Percentiles rank a stretch among this genome's conserved stretches.
Evolutionary conservation across 2,888 invertebrate genomes (phyloP).

Genomic region (Crossocerus cetratus): DNA sequence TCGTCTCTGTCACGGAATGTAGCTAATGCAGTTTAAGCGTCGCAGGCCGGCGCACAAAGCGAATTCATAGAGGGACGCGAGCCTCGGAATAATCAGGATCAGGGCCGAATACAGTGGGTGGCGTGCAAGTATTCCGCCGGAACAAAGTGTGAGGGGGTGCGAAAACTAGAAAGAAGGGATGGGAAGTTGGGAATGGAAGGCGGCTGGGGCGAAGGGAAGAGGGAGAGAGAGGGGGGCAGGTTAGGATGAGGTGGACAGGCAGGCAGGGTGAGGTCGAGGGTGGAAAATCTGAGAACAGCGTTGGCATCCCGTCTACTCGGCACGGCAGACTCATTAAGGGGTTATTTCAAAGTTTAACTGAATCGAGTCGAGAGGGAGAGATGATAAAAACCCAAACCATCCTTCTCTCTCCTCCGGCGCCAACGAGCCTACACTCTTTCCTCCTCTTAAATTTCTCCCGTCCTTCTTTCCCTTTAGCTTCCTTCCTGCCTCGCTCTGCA

Average conservation of each 20-base stretch:
- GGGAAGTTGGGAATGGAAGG: neutral
- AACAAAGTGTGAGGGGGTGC: constrained; percentile 6
- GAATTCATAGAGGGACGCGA: constrained; percentile 58
- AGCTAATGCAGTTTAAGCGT: constrained; percentile 57
- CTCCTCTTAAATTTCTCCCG: neutral
- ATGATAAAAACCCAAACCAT: constrained; percentile 61
- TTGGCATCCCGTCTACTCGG: constrained; percentile 63
- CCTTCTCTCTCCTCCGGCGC: constrained; percentile 24
- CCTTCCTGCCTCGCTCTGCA: constrained; percentile 17
- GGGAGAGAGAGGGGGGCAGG: constrained; percentile 4
- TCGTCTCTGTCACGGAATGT: constrained; percentile 37
- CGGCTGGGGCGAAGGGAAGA: constrained; percentile 11
- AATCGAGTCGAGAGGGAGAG: constrained; percentile 66
- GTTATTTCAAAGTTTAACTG: constrained; percentile 73
- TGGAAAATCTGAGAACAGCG: constrained; percentile 58
- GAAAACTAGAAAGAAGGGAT: constrained; percentile 16
- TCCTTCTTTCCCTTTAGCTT: constrained; percentile 13
- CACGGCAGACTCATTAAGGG: constrained; percentile 71
- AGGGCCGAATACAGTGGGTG: constrained; percentile 32
- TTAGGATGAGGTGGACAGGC: constrained; percentile 6
- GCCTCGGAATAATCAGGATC: constrained; percentile 56
- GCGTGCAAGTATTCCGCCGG: too few species aligned
- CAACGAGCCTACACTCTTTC: constrained; percentile 20
- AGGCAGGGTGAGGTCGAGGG: constrained; percentile 41
- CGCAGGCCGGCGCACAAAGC: constrained; percentile 51